A percentile compares a stretch with the other conserved stretches of the same genome.
Evolutionary conservation across 2,113 vertebrate genomes (phyloP).

Genomic region (Taxidea taxus): DNA sequence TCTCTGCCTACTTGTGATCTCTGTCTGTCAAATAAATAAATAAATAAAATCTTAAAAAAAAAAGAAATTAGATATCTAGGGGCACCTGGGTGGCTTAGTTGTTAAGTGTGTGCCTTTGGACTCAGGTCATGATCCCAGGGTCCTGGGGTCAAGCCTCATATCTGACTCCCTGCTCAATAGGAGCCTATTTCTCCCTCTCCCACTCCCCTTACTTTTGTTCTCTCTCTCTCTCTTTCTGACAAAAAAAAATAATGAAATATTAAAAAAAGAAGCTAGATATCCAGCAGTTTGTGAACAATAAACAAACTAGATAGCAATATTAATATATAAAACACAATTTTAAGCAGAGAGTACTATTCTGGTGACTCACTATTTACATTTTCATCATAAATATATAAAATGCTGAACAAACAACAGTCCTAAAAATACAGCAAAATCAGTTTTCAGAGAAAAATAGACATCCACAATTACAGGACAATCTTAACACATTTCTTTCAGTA

Average conservation of each 20-base stretch:
- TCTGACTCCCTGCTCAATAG: too few relatives aligned
- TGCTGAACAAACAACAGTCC: not conserved
- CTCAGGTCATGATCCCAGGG: too few relatives aligned
- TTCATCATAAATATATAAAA: not conserved
- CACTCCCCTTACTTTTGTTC: too few relatives aligned
- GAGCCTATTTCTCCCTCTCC: too few relatives aligned
- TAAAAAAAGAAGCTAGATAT: not conserved
- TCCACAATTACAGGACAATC: not conserved
- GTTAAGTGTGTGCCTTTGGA: too few relatives aligned
- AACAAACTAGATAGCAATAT: not conserved
- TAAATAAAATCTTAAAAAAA: too few relatives aligned
- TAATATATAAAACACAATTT: not conserved
- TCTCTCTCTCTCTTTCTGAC: too few relatives aligned
- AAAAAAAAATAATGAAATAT: too few relatives aligned
- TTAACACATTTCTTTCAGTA: not conserved
- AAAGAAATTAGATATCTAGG: not conserved
- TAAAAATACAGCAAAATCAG: not conserved
- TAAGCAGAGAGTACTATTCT: not conserved
- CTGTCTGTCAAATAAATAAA: too few relatives aligned
- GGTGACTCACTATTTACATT: not conserved
- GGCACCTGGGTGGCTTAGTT: too few relatives aligned
- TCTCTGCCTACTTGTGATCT: too few relatives aligned
- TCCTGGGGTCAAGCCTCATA: too few relatives aligned
- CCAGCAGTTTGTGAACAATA: not conserved
- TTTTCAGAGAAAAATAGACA: not conserved